Base-by-base conservation (phyloP, 2,888 invertebrate species). In the Elaeidobius kamerunicus region DNA sequence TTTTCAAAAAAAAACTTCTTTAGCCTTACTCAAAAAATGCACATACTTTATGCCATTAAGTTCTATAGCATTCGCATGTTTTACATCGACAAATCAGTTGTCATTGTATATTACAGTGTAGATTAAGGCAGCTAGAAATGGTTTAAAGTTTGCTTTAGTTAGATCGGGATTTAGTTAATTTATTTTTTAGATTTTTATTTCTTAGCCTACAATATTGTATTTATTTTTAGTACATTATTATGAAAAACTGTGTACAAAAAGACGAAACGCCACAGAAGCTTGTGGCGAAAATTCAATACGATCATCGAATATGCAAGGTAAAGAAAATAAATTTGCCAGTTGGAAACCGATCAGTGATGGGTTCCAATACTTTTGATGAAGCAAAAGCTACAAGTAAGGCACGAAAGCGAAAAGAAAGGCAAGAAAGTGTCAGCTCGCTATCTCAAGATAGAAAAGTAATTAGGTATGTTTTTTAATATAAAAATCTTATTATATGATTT, bases 371-470 rank as follows among this genome's bases (percentile, higher is more conserved):
- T 6, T 71, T 65, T 60, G 72, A 73, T 50, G 71, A 72, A 59
- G 71, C 70, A 4, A 71, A 71, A 57, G 66, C 68, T 15, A 63
- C 65, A 4, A 68, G 68, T 52, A 74, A 74, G 55, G 73, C 80
- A 30, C 72, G 82, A 51, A 82, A 83, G 67, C 75, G 83, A 58
- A 83, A 82, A 69, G 83, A 83, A 66, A 76, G 82, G 36, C 78
- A 81, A 63, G 82, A 83, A 69, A 81, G 81, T 68, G 67, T 70
- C 48, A 78, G 78, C 58, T 79, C 79, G 19, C 70, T 75, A 48
- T 77, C 76, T 39, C 77, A 77, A 61, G 82, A 83, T 65, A 76
- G 80, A 51, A 83, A 82, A 68, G 76, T 80, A 52, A 78, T 79
- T 57, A 75, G 81, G 59, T 60, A 48, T n/a, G n/a, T n/a, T n/a